These are phyloP conservation scores for Emydura subglobosa DNA, from an alignment of 2,113 vertebrate genomes.

Conservation along the genomic window DNA sequence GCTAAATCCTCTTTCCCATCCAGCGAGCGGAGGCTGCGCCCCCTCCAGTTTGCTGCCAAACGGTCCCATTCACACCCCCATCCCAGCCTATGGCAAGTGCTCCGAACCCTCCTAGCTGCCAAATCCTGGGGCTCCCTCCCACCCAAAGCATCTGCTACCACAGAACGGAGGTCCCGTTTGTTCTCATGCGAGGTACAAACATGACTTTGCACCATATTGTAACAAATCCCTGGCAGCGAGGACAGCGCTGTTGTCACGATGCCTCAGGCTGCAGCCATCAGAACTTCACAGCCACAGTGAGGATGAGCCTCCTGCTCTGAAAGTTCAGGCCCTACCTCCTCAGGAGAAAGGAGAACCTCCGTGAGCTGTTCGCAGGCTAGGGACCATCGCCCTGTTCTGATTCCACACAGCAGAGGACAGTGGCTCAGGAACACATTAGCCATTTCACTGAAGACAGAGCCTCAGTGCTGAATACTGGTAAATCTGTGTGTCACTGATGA, in stretches of 20 bases:
- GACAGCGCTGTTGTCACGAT: not conserved
- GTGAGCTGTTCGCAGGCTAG: accelerated
- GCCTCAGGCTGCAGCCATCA: not conserved
- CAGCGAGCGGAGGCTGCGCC: not conserved
- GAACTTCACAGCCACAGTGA: not conserved
- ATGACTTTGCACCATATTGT: not conserved
- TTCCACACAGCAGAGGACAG: not conserved
- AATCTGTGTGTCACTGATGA: not conserved
- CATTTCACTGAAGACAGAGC: not conserved
- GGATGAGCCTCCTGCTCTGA: not conserved
- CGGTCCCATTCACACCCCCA: not conserved
- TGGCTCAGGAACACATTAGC: not conserved
- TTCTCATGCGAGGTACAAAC: not conserved
- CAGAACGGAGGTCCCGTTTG: not conserved
- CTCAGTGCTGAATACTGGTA: not conserved
- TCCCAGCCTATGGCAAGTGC: accelerated
- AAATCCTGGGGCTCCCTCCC: not conserved
- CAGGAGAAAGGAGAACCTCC: not conserved
- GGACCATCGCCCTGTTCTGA: not conserved
- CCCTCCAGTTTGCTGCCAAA: not conserved
- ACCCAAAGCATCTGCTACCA: not conserved
- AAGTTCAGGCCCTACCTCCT: not conserved
- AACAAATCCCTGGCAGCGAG: not conserved
- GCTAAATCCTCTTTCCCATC: not conserved
- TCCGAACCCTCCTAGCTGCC: not conserved